Evolutionary conservation across 2,797 vertebrate species (phyloP).

Genomic region (Chaenodraco wilsoni): DNA sequence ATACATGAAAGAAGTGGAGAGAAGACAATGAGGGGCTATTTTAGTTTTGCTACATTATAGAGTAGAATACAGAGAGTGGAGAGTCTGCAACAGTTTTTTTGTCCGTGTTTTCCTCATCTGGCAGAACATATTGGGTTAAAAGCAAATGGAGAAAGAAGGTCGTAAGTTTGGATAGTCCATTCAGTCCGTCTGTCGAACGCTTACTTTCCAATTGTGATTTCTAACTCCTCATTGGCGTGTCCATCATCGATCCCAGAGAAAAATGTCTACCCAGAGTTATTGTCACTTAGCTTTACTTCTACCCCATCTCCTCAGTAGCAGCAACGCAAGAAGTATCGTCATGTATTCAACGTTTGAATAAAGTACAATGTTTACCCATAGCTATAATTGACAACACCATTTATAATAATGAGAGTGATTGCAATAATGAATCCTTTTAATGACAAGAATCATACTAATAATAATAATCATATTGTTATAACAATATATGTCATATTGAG

Average conservation of each 20-base stretch:
- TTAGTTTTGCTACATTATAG: constrained; percentile 80
- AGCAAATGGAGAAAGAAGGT: constrained; percentile 55
- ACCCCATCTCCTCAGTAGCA: constrained; percentile 76
- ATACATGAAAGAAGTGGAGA: constrained; percentile 35
- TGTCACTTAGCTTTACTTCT: constrained; percentile 57
- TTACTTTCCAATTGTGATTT: constrained; percentile 40
- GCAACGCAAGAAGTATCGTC: constrained; percentile 73
- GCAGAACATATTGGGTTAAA: constrained; percentile 51
- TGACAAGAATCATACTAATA: constrained; percentile 78
- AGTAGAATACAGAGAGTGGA: constrained; percentile 54
- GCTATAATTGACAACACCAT: constrained; percentile 75
- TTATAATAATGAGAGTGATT: constrained; percentile 72
- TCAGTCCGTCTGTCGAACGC: constrained; percentile 39
- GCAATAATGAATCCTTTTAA: constrained; percentile 76
- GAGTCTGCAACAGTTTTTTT: constrained; percentile 32
- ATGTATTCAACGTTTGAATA: constrained; percentile 66
- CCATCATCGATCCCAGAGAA: constrained; percentile 64
- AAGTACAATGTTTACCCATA: constrained; percentile 75
- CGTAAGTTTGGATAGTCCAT: constrained; percentile 53
- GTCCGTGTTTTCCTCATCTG: constrained; percentile 42
- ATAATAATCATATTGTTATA: constrained; percentile 77
- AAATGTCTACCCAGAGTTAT: constrained; percentile 68
- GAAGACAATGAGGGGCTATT: constrained; percentile 36
- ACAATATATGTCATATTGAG: constrained; percentile 84
- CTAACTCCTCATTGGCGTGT: constrained; percentile 55